Conservation (phyloP, 2,888 invertebrate species). For the Epistrophe grossulariae region DNA sequence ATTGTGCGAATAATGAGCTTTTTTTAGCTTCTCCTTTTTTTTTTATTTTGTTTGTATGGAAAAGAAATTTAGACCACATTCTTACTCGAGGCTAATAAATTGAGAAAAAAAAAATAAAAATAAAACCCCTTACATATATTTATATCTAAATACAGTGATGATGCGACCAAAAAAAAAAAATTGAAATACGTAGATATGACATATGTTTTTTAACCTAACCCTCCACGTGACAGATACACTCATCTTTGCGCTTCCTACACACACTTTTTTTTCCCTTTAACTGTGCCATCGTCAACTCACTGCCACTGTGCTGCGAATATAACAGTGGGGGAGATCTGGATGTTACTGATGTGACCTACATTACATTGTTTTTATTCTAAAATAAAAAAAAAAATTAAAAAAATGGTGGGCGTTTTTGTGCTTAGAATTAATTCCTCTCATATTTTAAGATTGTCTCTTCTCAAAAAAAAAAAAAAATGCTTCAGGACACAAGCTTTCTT, state of each 20-base stretch:
- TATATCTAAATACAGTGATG: neutral
- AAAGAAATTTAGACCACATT: slow-evolving; percentile 41
- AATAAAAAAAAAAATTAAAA: neutral
- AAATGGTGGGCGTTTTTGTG: slow-evolving; percentile 27
- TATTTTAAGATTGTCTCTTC: slow-evolving; percentile 17
- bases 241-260: slow-evolving; percentile 37
- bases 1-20: slow-evolving; percentile 66
- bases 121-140: too few relatives aligned
- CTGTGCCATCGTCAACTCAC: slow-evolving; percentile 7
- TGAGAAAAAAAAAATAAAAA: slow-evolving; percentile 1
- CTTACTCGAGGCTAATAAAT: slow-evolving; percentile 40
- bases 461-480: slow-evolving; percentile 2
- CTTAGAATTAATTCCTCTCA: slow-evolving; percentile 31
- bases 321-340: neutral
- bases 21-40: slow-evolving; percentile 22
- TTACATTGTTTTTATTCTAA: slow-evolving; percentile 22
- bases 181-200: slow-evolving; percentile 4
- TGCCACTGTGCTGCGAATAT: neutral
- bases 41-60: neutral
- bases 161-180: neutral
- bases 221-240: slow-evolving; percentile 46
- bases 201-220: slow-evolving; percentile 32
- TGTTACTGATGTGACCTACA: slow-evolving; percentile 26
- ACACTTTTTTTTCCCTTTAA: slow-evolving; percentile 28
- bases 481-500: slow-evolving; percentile 13